Evolutionary conservation across 2,797 vertebrate genomes (phyloP).

Genomic region (Acipenser ruthenus): DNA sequence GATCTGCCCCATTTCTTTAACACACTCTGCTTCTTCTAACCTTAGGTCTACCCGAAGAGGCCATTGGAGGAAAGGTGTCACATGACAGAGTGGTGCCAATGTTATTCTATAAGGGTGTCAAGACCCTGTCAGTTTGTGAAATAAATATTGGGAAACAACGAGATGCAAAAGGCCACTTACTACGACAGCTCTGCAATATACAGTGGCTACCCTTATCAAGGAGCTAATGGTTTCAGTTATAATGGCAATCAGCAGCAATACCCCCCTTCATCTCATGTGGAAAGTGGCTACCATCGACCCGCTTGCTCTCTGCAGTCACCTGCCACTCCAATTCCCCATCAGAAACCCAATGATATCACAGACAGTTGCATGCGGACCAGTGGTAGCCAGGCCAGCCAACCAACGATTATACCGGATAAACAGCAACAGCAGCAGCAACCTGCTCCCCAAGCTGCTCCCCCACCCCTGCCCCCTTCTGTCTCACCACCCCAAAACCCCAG

Average conservation of each 20-base stretch:
- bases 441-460: slow-evolving; percentile 39
- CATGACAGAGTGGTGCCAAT: slow-evolving; percentile 98
- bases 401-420: slow-evolving; percentile 44
- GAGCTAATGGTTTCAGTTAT: slow-evolving; percentile 72
- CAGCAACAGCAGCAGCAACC: slow-evolving; percentile 34
- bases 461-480: slow-evolving; percentile 45
- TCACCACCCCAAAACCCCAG: slow-evolving; percentile 64
- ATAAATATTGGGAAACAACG: slow-evolving; percentile 73
- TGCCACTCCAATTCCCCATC: slow-evolving; percentile 47
- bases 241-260: slow-evolving; percentile 71
- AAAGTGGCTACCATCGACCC: slow-evolving; percentile 64
- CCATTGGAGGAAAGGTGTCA: slow-evolving; percentile 96
- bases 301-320: slow-evolving; percentile 69
- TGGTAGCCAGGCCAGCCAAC: slow-evolving; percentile 49
- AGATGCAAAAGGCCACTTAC: slow-evolving; percentile 78
- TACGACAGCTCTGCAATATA: slow-evolving; percentile 77
- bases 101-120: slow-evolving; percentile 98
- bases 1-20: slow-evolving; percentile 92
- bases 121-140: slow-evolving; percentile 95
- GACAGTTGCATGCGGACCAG: slow-evolving; percentile 65
- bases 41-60: slow-evolving; percentile 88
- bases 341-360: slow-evolving; percentile 63
- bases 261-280: slow-evolving; percentile 55
- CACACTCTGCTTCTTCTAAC: slow-evolving; percentile 74
- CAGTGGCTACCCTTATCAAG: slow-evolving; percentile 72